phyloP scores from a whole-genome alignment of 2,888 invertebrate genomes.

The Mesorhabditis sp. region DNA sequence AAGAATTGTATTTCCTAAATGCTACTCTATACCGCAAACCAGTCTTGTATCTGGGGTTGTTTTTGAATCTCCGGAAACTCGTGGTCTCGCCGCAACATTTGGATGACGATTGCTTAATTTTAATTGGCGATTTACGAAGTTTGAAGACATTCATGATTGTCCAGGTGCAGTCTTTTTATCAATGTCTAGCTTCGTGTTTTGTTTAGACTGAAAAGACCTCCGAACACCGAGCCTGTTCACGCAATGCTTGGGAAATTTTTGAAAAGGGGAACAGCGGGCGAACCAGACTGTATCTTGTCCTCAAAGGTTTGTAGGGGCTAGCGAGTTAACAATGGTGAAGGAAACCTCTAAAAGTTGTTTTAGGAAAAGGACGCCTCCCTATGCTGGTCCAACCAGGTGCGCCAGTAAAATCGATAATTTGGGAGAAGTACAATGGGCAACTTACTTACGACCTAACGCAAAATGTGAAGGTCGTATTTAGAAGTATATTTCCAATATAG shows the following conservation, averaged over 20 bases:
- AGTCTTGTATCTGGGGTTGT: constrained; percentile 73
- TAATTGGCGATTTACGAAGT: constrained; percentile 54
- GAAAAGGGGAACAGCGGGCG: constrained; percentile 65
- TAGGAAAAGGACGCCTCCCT: constrained; percentile 26
- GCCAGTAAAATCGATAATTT: constrained; percentile 70
- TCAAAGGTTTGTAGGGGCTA: constrained; percentile 52
- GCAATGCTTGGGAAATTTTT: constrained; percentile 64
- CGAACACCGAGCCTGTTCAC: constrained; percentile 48
- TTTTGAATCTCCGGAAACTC: constrained; percentile 71
- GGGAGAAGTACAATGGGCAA: constrained; percentile 66
- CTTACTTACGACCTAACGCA: constrained; percentile 27
- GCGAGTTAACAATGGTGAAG: constrained; percentile 57
- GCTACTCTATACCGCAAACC: constrained; percentile 71
- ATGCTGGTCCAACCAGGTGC: constrained; percentile 71
- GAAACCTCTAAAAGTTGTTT: background rate
- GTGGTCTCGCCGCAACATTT: constrained; percentile 68
- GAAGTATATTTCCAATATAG: constrained; percentile 11
- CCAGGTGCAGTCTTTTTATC: constrained; percentile 17
- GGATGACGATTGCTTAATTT: constrained; percentile 54
- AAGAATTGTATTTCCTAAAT: constrained; percentile 71
- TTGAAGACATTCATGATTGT: constrained; percentile 71
- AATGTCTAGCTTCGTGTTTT: background rate
- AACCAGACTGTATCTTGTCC: constrained; percentile 70
- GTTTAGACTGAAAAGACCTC: constrained; percentile 65
- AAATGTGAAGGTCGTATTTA: constrained; percentile 14